Base-by-base conservation (phyloP, 2,113 vertebrate species). In the Centropus bengalensis region DNA sequence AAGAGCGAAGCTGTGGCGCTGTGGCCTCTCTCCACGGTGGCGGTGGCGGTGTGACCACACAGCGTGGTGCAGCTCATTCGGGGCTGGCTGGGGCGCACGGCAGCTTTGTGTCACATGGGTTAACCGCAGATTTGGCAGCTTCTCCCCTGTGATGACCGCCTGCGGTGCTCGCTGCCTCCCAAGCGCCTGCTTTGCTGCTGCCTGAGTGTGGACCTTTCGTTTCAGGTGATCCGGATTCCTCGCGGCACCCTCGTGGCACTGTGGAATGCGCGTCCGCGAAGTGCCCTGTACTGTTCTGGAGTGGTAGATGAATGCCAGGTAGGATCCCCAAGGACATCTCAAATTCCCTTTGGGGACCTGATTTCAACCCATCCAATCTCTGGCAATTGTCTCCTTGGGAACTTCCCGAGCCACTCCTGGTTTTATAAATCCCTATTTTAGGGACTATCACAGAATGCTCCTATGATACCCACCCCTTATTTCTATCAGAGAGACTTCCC, bases 31-130 rank as follows among this genome's bases (percentile, higher is more conserved):
- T 33, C 66, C 44, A 14, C 64, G 15, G 32, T 2, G 30, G 19
- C 18, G 21, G 14, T 12, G 2, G 4, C 42, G 33, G 55, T 47
- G 69, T 42, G 64, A 59, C 38, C 62, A 13, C 69, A 42, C 8
- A 17, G 47, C 63, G 20, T 0, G 9, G 32, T 45, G 26, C 28
- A 49, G 60, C 68, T 79, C 9, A 0, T n/a, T 2, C 47, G 18
- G 81, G 58, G 59, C n/a, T 24, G 10, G 27, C 45, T 77, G 64
- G 14, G 42, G 9, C 23, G 5, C 6, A 10, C 1, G 0, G 47
- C 66, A 68, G 33, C 58, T 75, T 23, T 75, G 42, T 58, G 86
- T 33, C 68, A 69, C n/a, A 2, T 5, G 14, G 42, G 38, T 75
- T 94, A 79, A 73, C 60, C 74, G 68, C 78, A 36, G 70, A 89